Percentiles rank a stretch among this genome's conserved stretches.
phyloP scores from a whole-genome alignment of 1,140 invertebrate species.

The Hycleus phaleratus region DNA sequence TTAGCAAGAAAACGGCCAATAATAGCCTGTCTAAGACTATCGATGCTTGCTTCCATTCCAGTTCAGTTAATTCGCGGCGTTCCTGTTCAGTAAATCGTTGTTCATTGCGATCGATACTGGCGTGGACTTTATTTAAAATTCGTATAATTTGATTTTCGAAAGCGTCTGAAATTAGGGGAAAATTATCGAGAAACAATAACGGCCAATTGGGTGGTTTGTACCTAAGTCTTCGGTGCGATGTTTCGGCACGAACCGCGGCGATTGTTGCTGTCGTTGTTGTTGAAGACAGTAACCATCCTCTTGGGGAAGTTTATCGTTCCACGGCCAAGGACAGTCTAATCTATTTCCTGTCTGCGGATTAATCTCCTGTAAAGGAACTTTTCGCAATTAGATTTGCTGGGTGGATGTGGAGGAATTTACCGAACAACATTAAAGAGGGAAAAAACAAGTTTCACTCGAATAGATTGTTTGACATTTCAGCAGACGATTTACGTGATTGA shows the following conservation, averaged over 20 bases:
- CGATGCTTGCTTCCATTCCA: slow-evolving; percentile 74
- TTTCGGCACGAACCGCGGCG: slow-evolving; percentile 33
- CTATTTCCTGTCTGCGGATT: slow-evolving; percentile 36
- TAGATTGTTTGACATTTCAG: no score
- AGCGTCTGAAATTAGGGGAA: slow-evolving; percentile 28
- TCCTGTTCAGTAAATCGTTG: slow-evolving; percentile 59
- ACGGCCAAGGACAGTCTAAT: slow-evolving; percentile 36
- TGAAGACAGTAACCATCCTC: slow-evolving; percentile 36
- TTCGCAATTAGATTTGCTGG: no score
- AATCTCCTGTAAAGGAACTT: slow-evolving; percentile 29
- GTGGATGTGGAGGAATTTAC: no score
- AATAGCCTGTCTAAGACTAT: slow-evolving; percentile 61
- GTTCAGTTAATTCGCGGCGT: slow-evolving; percentile 53
- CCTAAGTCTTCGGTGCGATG: slow-evolving; percentile 32
- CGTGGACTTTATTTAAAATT: slow-evolving; percentile 59
- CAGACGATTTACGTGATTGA: no score
- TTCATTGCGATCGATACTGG: slow-evolving; percentile 66
- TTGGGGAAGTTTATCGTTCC: slow-evolving; percentile 30
- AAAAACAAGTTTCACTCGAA: no score
- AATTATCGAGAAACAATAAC: background rate
- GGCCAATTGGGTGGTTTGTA: slow-evolving; percentile 4
- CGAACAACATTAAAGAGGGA: no score
- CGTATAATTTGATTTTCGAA: slow-evolving; percentile 39
- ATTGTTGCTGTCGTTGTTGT: slow-evolving; percentile 33
- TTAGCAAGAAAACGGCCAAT: slow-evolving; percentile 58